A percentile compares a stretch with the other conserved stretches of the same genome.
phyloP scores from a whole-genome alignment of 2,797 vertebrate genomes.

The Uromys caudimaculatus region DNA sequence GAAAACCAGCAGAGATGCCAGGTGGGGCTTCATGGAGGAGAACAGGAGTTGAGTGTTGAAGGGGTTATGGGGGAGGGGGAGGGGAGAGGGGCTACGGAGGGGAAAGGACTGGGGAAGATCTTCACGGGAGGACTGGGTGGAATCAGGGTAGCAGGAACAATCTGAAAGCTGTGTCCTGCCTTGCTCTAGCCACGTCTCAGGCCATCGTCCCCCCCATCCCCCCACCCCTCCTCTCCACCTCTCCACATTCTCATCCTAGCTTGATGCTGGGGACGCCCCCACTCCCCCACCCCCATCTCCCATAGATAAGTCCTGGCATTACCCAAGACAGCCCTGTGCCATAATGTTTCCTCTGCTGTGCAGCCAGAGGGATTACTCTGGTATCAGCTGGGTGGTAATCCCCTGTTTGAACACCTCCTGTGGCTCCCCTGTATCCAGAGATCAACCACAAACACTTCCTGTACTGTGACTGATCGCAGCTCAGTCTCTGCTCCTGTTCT shows the following conservation, averaged over 20 bases:
- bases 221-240: not conserved
- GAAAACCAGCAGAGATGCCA: not conserved
- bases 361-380: not conserved
- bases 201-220: not conserved
- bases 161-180: not conserved
- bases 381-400: too few species aligned
- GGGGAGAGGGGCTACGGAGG: too few species aligned
- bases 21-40: not conserved
- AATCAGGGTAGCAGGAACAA: not conserved
- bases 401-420: not conserved
- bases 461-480: not conserved
- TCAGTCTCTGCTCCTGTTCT: not conserved
- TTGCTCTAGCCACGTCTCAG: not conserved
- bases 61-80: rapidly evolving
- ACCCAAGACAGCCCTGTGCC: not conserved
- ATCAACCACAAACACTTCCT: not conserved
- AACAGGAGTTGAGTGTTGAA: not conserved
- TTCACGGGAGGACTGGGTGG: not conserved
- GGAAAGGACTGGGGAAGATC: not conserved
- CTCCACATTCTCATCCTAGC: not conserved
- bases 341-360: not conserved
- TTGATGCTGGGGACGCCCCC: not conserved
- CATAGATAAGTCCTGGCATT: not conserved
- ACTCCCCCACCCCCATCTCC: rapidly evolving
- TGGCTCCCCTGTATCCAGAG: not conserved